These are phyloP conservation scores for Strongylocentrotus purpuratus DNA, from an alignment of 35 echinoderm and acorn worm genomes.

Conservation along the genomic window DNA sequence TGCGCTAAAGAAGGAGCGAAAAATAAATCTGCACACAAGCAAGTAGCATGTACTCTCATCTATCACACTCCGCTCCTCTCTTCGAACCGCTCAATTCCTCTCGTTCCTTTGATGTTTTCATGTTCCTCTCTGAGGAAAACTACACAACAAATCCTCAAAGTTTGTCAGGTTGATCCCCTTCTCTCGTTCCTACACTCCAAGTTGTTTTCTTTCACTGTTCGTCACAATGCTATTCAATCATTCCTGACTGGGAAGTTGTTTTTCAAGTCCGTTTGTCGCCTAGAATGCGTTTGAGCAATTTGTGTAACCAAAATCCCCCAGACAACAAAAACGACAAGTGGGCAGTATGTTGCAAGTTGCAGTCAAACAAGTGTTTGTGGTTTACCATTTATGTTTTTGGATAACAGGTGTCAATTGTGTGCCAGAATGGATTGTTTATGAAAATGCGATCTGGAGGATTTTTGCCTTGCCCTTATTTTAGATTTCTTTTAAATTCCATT, in stretches of 20 bases:
- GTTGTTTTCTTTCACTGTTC: neutral
- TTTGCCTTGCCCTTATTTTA: no score
- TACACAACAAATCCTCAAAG: neutral
- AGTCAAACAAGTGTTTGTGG: neutral
- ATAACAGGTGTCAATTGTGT: neutral
- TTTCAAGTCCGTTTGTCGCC: constrained; percentile 5
- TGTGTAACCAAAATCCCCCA: neutral
- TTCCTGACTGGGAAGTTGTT: neutral
- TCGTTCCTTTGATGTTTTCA: neutral
- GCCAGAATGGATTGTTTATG: no score
- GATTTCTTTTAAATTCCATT: no score
- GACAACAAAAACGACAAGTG: neutral
- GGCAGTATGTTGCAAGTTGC: neutral
- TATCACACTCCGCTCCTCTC: neutral
- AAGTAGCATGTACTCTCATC: neutral
- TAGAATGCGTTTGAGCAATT: neutral
- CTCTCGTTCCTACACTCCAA: neutral
- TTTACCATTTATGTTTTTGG: neutral
- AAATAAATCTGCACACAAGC: neutral
- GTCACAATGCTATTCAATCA: neutral
- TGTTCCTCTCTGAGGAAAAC: neutral
- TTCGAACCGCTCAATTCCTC: neutral
- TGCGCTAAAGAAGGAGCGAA: neutral
- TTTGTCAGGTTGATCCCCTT: neutral
- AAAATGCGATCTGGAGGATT: no score